Percentiles rank a stretch among this genome's conserved stretches.
Conservation (phyloP, 2,797 vertebrate genomes). For the Lemur catta region DNA sequence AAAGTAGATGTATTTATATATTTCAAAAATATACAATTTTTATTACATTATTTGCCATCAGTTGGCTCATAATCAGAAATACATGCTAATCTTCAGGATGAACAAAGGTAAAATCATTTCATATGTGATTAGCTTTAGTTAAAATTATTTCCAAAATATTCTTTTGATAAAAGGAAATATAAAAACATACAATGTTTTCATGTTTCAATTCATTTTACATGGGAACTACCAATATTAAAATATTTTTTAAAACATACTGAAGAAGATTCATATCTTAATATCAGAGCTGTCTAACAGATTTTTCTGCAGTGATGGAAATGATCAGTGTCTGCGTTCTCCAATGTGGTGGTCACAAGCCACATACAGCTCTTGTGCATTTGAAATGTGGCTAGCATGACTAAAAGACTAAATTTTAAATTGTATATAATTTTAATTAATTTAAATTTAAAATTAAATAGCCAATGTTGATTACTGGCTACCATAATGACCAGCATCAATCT, state of each 20-base stretch:
- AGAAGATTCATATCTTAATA: background rate
- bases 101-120: background rate
- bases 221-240: background rate
- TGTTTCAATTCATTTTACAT: background rate
- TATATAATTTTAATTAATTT: background rate
- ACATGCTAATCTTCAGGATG: background rate
- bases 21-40: background rate
- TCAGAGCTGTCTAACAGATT: background rate
- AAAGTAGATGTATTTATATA: slow-evolving; percentile 67
- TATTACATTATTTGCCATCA: background rate
- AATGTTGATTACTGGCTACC: background rate
- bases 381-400: background rate
- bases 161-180: slow-evolving; percentile 49
- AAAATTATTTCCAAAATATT: slow-evolving; percentile 35
- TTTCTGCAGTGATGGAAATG: background rate
- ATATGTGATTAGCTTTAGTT: background rate
- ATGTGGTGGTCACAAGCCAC: background rate
- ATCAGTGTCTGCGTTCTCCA: background rate
- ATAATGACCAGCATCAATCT: background rate
- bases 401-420: background rate
- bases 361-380: background rate
- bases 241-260: background rate
- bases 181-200: background rate
- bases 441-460: background rate
- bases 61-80: slow-evolving; percentile 1